These are phyloP conservation scores for Tipula helvola DNA, from an alignment of 2,888 invertebrate genomes.

Conservation along the genomic window DNA sequence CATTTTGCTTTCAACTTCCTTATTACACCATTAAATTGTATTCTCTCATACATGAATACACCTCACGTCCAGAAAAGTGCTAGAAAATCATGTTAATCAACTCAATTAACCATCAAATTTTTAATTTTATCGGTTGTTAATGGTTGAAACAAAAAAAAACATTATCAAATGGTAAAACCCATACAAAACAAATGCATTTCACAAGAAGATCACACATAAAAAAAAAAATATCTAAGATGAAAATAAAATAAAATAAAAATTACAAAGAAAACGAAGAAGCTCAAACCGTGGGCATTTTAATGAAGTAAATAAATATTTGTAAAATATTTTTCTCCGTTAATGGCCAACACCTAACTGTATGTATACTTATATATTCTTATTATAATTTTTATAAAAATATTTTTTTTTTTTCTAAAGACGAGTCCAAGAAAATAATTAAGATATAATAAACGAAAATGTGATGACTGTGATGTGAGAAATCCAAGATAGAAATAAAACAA, in stretches of 20 bases:
- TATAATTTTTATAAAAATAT: neutral
- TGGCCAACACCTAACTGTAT: slow-evolving; percentile 9
- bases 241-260: neutral
- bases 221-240: neutral
- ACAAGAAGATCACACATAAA: neutral
- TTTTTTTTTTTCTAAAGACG: neutral
- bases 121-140: neutral
- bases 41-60: neutral
- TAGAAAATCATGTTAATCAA: neutral
- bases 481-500: neutral
- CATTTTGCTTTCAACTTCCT: neutral
- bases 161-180: neutral
- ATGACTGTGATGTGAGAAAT: neutral
- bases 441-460: neutral
- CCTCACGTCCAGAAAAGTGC: neutral
- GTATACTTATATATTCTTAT: neutral
- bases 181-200: neutral
- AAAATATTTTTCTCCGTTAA: slow-evolving; percentile 9
- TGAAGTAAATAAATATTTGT: slow-evolving; percentile 10
- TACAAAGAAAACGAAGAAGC: slow-evolving; percentile 4
- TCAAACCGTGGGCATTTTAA: slow-evolving; percentile 8
- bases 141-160: neutral
- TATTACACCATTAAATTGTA: neutral
- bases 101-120: neutral
- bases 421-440: neutral